phyloP scores from a whole-genome alignment of 2,888 invertebrate species.

The Apomyelois bistriatella region DNA sequence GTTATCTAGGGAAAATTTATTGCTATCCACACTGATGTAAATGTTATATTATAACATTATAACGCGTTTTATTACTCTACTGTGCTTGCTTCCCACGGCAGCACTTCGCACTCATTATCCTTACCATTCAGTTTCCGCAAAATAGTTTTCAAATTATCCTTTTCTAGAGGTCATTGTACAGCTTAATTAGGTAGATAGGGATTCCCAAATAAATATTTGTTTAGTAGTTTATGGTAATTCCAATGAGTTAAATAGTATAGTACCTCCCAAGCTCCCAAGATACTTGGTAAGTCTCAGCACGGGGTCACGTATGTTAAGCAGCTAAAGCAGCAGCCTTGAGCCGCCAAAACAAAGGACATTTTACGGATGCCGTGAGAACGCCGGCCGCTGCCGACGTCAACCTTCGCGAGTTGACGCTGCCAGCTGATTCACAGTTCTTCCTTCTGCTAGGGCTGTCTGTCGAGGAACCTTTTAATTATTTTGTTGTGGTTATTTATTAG shows the following conservation, averaged over 20 bases:
- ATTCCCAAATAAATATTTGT: not conserved
- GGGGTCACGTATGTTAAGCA: conserved; percentile 20
- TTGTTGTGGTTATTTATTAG: not conserved
- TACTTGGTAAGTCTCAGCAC: conserved; percentile 13
- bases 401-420: conserved; percentile 17
- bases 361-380: conserved; percentile 24
- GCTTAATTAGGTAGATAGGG: not conserved
- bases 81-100: conserved; percentile 30
- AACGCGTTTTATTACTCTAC: conserved; percentile 34
- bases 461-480: not conserved
- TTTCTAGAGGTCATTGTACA: conserved; percentile 2
- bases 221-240: no score
- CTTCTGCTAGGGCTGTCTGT: conserved; percentile 19
- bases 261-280: not conserved
- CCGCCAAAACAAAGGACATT: conserved; percentile 24
- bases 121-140: conserved; percentile 1
- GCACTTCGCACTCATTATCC: conserved; percentile 2
- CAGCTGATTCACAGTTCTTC: conserved; percentile 19
- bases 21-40: conserved; percentile 28
- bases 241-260: no score
- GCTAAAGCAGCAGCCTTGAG: conserved; percentile 19
- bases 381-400: conserved; percentile 10
- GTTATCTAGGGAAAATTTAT: conserved; percentile 23
- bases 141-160: conserved; percentile 7
- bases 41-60: conserved; percentile 28